phyloP scores from a whole-genome alignment of 2,113 vertebrate species.

The Mustela lutreola region DNA sequence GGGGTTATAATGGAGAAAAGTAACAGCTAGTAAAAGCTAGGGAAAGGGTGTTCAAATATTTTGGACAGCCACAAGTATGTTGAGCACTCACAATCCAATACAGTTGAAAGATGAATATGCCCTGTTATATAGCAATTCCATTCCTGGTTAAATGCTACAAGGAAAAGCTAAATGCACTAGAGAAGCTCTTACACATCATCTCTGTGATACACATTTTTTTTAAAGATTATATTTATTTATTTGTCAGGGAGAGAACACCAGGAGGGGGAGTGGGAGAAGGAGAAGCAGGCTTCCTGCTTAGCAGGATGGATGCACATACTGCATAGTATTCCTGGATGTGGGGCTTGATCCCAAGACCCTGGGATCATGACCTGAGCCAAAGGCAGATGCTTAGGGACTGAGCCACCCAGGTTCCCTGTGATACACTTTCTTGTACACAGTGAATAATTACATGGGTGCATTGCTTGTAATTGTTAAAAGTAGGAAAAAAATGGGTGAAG shows the following conservation, averaged over 20 bases:
- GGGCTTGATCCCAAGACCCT: too few species aligned
- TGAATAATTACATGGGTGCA: background rate
- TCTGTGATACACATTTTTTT: background rate
- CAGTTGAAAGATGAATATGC: background rate
- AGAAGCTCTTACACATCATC: background rate
- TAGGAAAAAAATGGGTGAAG: background rate
- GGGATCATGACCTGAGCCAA: too few species aligned
- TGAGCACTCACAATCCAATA: background rate
- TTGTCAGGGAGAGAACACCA: too few species aligned
- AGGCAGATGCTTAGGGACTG: too few species aligned
- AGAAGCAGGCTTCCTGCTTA: too few species aligned
- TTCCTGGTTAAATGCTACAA: background rate
- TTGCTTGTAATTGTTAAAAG: conserved; percentile 23
- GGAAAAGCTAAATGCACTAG: conserved; percentile 4
- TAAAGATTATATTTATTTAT: too few species aligned
- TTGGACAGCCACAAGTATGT: background rate
- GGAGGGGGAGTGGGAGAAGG: too few species aligned
- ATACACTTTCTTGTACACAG: background rate
- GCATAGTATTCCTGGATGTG: too few species aligned
- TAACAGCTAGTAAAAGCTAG: background rate
- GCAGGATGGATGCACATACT: too few species aligned
- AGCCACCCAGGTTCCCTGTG: too few species aligned
- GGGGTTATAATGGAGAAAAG: background rate
- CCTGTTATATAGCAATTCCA: background rate
- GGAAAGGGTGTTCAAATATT: background rate